These are phyloP conservation scores for Catagonus wagneri DNA, from an alignment of 2,113 vertebrate species.

Conservation along the genomic window DNA sequence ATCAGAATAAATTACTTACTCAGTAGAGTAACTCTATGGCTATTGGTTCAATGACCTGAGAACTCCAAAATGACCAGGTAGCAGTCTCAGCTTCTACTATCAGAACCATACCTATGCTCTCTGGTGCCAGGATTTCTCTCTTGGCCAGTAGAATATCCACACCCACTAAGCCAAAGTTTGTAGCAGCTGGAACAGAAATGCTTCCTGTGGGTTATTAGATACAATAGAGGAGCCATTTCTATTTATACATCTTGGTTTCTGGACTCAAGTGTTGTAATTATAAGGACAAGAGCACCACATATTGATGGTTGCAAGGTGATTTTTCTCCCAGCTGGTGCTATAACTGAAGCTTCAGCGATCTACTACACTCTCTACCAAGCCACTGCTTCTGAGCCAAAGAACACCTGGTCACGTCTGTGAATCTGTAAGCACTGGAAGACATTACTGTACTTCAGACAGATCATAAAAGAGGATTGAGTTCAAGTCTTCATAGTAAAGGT, in stretches of 20 bases:
- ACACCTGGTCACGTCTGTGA: background rate
- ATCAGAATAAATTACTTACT: background rate
- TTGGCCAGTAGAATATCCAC: background rate
- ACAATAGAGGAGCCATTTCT: background rate
- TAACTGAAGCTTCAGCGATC: background rate
- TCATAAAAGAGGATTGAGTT: background rate
- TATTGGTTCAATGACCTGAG: constrained; percentile 1
- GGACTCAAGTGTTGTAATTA: background rate
- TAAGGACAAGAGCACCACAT: background rate
- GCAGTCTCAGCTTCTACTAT: background rate
- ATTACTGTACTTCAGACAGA: background rate
- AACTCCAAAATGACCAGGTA: background rate
- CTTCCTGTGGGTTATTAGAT: background rate
- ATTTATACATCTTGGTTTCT: background rate
- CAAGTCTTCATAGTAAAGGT: background rate
- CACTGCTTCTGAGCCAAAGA: background rate
- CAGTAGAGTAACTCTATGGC: background rate
- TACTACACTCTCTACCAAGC: background rate
- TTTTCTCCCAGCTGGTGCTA: background rate
- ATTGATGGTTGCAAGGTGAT: background rate
- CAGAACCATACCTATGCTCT: background rate
- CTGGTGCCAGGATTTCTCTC: background rate
- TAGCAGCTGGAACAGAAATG: constrained; percentile 5
- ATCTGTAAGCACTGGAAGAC: background rate
- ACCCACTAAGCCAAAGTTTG: background rate